Base-by-base conservation (phyloP, 2,113 vertebrate species). In the Lophius piscatorius region DNA sequence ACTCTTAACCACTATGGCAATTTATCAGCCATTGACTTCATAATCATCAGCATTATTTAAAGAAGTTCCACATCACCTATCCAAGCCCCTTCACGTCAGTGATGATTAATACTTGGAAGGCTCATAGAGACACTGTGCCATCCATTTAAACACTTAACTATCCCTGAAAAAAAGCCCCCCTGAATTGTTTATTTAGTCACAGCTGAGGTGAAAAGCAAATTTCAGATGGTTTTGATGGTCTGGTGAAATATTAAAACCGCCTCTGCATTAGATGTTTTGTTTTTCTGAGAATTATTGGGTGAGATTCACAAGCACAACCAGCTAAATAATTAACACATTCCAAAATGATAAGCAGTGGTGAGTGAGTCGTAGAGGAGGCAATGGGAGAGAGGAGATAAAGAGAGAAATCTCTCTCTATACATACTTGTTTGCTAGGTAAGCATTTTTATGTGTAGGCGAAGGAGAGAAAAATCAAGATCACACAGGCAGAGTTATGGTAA, bases 401-500 rank as follows among this genome's bases (percentile, higher is more conserved):
- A 36, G 54, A 56, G 59, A 68, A 63, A 74, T 29, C 49, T 29
- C 5, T 65, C 61, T 66, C 62, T 36, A 42, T 29, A 52, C 64
- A 44, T 23, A 54, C 69, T 38, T 73, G 70, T 81, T 86, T 84
- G 80, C 80, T 71, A 78, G 72, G 75, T 85, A 87, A 86, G 81
- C 86, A 78, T 68, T 84, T 88, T 74, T 56, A 65, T 60, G 51
- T 31, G 72, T 80, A 51, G 80, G 80, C 49, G 74, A 63, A 68
- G 64, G 64, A 52, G 74, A 63, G 70, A 61, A 73, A n/a, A 78
- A 83, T 74, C 79, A 57, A 82, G 76, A 87, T 78, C 78, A 79
- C 74, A 84, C 78, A 72, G 65, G 64, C 71, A 81, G 70, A 82
- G 69, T 90, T 88, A 89, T 91, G 83, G 64, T 88, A 88, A 91